Conservation (phyloP, 1,140 invertebrate genomes). For the Brachionus koreanus region DNA sequence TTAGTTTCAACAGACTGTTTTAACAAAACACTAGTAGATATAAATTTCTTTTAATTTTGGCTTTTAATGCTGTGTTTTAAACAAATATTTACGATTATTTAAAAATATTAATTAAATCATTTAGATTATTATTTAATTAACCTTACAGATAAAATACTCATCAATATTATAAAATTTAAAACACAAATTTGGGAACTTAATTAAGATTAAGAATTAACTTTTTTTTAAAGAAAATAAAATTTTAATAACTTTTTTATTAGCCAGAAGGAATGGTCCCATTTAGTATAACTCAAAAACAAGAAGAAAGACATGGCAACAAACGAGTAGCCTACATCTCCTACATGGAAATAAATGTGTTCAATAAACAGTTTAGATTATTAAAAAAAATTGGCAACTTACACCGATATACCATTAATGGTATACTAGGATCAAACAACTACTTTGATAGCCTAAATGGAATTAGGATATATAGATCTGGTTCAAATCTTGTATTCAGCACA, state of each 20-base stretch:
- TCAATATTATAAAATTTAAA: too few species aligned
- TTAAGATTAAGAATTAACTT: background rate
- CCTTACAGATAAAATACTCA: too few species aligned
- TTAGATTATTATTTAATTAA: too few species aligned
- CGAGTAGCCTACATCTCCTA: background rate
- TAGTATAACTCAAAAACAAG: slow-evolving; percentile 33
- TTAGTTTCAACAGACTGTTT: slow-evolving; percentile 30
- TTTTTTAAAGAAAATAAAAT: background rate
- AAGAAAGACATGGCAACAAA: background rate
- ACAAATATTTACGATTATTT: too few species aligned
- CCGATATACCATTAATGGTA: background rate
- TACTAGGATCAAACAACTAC: background rate
- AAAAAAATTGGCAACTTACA: background rate
- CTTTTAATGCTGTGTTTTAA: too few species aligned
- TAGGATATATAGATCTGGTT: background rate
- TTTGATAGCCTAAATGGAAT: background rate
- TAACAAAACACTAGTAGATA: background rate
- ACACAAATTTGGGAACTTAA: too few species aligned
- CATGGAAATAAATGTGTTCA: slow-evolving; percentile 20
- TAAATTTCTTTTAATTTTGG: background rate
- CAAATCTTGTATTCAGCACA: slow-evolving; percentile 22
- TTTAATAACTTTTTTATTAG: background rate
- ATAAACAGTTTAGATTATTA: background rate
- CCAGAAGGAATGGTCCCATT: slow-evolving; percentile 23
- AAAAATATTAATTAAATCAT: too few species aligned